A percentile compares a stretch with the other conserved stretches of the same genome.
phyloP scores from a whole-genome alignment of 2,888 invertebrate species.

The Sinhomidia bicolor region DNA sequence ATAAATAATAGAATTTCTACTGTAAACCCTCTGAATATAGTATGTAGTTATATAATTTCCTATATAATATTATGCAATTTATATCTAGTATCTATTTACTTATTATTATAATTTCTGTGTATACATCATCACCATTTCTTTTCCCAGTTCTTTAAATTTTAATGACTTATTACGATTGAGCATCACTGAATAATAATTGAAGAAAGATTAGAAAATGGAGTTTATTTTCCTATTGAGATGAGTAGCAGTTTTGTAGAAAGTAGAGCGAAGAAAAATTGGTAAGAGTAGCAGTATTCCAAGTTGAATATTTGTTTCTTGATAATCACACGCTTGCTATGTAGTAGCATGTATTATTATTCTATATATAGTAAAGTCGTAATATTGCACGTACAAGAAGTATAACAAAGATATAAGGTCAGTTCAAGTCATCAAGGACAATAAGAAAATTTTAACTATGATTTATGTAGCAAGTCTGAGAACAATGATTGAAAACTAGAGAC shows the following conservation, averaged over 20 bases:
- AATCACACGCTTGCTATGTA: too few relatives aligned
- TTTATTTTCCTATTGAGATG: background rate
- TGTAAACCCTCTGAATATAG: background rate
- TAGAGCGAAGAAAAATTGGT: background rate
- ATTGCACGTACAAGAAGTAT: slow-evolving; percentile 32
- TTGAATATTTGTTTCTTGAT: background rate
- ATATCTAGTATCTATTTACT: background rate
- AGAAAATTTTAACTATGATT: background rate
- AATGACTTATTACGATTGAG: slow-evolving; percentile 13
- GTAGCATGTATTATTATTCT: too few relatives aligned
- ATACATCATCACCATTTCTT: background rate
- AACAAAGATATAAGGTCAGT: slow-evolving; percentile 40
- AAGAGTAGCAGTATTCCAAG: background rate
- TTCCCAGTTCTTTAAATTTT: background rate
- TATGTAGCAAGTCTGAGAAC: slow-evolving; percentile 3
- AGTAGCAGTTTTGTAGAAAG: too few relatives aligned
- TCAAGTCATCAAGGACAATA: slow-evolving; percentile 18
- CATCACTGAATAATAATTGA: slow-evolving; percentile 3
- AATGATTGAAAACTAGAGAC: too few relatives aligned
- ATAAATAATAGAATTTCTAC: background rate
- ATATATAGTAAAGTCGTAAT: slow-evolving; percentile 14
- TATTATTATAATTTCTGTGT: background rate
- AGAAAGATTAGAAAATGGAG: background rate
- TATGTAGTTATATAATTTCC: too few relatives aligned
- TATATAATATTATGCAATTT: background rate